Evolutionary conservation across 2,888 invertebrate genomes (phyloP).

Genomic region (Drosophila tanythrix): DNA sequence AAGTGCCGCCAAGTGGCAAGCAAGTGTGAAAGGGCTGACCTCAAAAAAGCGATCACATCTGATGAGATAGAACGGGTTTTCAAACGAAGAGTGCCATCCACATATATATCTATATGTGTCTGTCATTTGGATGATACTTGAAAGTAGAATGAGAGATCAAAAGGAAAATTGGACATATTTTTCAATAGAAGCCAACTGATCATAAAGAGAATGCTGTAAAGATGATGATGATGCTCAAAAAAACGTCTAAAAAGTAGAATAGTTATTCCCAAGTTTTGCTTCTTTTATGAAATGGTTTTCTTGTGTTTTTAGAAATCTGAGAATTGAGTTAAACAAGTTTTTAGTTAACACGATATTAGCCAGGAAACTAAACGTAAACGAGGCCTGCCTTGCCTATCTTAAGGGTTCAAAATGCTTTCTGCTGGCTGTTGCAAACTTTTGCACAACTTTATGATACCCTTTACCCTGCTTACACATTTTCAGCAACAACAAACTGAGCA

Average conservation of each 20-base stretch:
- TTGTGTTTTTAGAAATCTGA: background rate
- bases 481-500: background rate
- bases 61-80: background rate
- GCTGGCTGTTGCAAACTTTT: background rate
- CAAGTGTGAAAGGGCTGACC: slow-evolving; percentile 70
- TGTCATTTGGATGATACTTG: background rate
- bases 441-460: background rate
- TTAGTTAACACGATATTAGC: background rate
- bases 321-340: background rate
- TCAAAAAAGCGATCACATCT: slow-evolving; percentile 17
- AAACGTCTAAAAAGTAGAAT: background rate
- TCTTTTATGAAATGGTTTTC: background rate
- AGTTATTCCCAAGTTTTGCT: rapidly evolving
- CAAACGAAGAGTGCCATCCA: background rate
- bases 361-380: background rate
- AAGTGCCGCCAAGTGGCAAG: slow-evolving; percentile 44
- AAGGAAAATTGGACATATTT: background rate
- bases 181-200: background rate
- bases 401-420: background rate
- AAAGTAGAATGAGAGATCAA: background rate
- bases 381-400: background rate
- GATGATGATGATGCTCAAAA: background rate
- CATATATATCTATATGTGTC: background rate
- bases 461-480: background rate
- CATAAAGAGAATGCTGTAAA: background rate